phyloP scores from a whole-genome alignment of 2,113 vertebrate genomes.

The Phylloscopus trochilus region DNA sequence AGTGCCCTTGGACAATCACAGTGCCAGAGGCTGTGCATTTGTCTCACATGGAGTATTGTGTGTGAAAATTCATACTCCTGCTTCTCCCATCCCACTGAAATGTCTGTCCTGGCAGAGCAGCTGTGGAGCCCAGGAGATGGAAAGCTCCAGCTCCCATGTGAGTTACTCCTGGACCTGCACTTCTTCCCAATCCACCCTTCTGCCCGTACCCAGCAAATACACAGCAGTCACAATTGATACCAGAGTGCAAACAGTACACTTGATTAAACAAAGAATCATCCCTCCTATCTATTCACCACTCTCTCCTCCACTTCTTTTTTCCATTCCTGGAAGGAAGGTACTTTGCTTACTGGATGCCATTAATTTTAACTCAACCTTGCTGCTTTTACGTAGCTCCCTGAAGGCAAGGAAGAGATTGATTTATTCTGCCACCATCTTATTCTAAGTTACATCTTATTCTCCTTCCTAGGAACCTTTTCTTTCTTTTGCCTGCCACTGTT shows the following conservation, averaged over 20 bases:
- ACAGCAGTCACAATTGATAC: background rate
- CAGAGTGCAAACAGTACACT: background rate
- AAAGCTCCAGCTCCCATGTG: background rate
- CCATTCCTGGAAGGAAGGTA: background rate
- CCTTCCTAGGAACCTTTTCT: background rate
- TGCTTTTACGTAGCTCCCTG: background rate
- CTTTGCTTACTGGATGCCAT: background rate
- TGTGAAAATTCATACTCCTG: background rate
- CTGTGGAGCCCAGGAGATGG: background rate
- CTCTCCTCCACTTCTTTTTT: background rate
- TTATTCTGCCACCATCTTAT: background rate
- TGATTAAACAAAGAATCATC: background rate
- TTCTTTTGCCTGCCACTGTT: background rate
- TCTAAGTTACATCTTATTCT: background rate
- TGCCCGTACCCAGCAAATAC: background rate
- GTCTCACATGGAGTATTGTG: accelerated
- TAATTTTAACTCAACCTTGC: background rate
- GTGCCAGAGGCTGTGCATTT: background rate
- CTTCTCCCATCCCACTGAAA: background rate
- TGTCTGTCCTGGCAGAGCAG: background rate
- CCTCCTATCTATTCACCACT: background rate
- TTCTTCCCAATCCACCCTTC: background rate
- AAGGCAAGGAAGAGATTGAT: background rate
- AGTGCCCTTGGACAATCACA: accelerated
- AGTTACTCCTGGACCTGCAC: too few species aligned